Base-by-base conservation (phyloP, 2,888 invertebrate species). In the Euplexia lucipara region DNA sequence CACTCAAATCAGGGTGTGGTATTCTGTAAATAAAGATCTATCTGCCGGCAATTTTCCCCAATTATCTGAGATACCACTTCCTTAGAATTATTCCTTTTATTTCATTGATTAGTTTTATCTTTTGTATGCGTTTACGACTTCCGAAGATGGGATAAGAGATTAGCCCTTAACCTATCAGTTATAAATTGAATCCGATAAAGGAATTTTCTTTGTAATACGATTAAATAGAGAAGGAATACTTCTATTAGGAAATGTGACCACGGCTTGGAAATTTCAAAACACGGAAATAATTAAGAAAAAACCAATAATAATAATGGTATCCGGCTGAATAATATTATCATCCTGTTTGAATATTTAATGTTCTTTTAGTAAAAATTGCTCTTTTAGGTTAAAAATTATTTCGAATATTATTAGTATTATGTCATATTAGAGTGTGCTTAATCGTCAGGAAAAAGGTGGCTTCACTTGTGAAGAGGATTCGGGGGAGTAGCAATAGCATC, bases 11-110 rank as follows among this genome's bases (percentile, higher is more conserved):
- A 57, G 3, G 26, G 49, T 30, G 26, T 32, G 22, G 58, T 62
- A 59, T 48, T 62, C 41, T 30, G 70, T 69, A 65, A 75, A 70
- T 74, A 65, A 75, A 67, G 48, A 49, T 41, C 65, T 32, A 32
- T 69, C 57, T 65, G 60, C 52, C 61, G 69, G 61, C 62, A 68
- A 80, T 79, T 76, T 74, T 58, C 74, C 71, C 74, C 75, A 84
- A 80, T 78, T 80, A 78, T 76, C 62, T 73, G 34, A 45, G 49
- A 57, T 20, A 65, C 58, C 64, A 75, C 64, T 79, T 81, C 59
- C 57, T 49, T 51, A 16, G 39, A 52, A 63, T 47, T 32, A 41
- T 59, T 44, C 26, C 0, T 35, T 34, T 39, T 47, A 22, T 35
- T 34, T 42, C 2, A 37, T 22, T 63, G 18, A 45, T 66, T 37